Evolutionary conservation across 2,797 vertebrate species (phyloP).

Genomic region (Mus spretus): DNA sequence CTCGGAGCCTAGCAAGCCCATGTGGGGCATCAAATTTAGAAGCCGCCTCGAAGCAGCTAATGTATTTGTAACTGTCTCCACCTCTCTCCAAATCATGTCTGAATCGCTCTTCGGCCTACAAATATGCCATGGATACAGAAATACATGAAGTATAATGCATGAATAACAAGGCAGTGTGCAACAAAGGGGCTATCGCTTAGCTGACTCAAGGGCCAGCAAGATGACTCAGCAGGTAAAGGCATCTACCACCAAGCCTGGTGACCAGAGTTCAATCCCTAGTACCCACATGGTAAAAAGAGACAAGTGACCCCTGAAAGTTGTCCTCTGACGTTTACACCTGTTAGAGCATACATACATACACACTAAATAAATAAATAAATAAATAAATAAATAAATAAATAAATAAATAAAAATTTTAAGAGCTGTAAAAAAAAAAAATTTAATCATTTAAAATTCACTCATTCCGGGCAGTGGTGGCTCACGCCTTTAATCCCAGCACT

Average conservation of each 20-base stretch:
- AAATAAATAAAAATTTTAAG: background rate
- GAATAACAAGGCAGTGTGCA: background rate
- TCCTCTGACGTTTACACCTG: background rate
- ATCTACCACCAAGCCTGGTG: background rate
- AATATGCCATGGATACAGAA: background rate
- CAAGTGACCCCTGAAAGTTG: background rate
- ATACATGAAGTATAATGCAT: slow-evolving; percentile 7
- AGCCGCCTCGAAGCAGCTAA: background rate
- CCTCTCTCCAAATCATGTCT: background rate
- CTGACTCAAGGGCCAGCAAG: background rate
- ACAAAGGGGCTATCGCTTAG: background rate
- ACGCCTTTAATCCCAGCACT: too few relatives aligned
- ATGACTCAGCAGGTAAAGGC: background rate
- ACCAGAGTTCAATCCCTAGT: background rate
- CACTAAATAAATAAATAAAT: too few relatives aligned
- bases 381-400: background rate
- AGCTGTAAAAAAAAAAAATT: background rate
- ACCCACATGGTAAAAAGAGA: background rate
- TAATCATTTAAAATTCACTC: too few relatives aligned
- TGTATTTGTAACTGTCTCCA: background rate
- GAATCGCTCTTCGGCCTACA: background rate
- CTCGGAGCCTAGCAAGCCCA: background rate
- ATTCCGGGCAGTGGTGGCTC: too few relatives aligned
- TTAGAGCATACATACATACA: background rate
- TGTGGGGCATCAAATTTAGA: background rate